Percentiles rank a stretch among this genome's conserved stretches.
These are phyloP conservation scores for Nymphalis polychloros DNA, from an alignment of 2,888 invertebrate species.

Conservation along the genomic window DNA sequence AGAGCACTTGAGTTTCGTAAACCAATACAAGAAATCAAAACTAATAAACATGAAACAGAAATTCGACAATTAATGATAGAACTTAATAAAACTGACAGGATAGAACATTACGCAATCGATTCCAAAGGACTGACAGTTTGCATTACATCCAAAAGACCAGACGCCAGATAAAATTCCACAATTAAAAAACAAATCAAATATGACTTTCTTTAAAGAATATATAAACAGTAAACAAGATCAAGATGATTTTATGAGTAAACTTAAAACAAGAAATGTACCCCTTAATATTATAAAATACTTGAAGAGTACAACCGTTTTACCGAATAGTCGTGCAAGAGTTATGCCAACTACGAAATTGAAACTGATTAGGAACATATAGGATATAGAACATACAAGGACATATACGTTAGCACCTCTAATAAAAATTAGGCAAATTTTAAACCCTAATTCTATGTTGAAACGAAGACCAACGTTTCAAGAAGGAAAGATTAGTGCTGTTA, in stretches of 20 bases:
- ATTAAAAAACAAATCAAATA: background rate
- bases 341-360: background rate
- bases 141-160: too few relatives aligned
- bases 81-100: background rate
- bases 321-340: background rate
- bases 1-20: slow-evolving; percentile 1
- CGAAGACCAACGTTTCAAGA: background rate
- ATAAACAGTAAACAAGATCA: background rate
- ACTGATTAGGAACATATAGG: background rate
- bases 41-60: background rate
- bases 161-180: background rate
- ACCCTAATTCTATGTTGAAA: background rate
- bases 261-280: background rate
- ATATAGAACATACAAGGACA: slow-evolving; percentile 6
- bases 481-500: background rate
- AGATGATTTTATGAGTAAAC: background rate
- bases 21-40: background rate
- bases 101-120: background rate
- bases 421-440: background rate
- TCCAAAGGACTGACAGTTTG: background rate
- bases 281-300: background rate
- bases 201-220: background rate
- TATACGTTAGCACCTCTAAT: background rate
- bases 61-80: background rate
- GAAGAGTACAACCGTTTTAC: background rate